phyloP scores from a whole-genome alignment of 2,888 invertebrate genomes.

The Clepsis dumicolana region DNA sequence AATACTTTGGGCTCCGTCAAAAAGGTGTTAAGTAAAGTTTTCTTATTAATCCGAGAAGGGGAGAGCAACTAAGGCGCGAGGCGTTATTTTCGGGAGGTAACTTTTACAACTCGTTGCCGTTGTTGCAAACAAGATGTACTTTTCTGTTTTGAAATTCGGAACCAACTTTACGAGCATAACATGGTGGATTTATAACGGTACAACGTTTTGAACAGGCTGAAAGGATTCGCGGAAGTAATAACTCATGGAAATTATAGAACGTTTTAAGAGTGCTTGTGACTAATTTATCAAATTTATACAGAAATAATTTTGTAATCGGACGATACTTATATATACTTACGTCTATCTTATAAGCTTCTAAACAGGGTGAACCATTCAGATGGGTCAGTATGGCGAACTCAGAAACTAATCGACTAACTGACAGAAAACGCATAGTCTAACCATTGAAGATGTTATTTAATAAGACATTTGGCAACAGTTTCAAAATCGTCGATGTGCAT shows the following conservation, averaged over 20 bases:
- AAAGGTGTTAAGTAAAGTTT: conserved; percentile 40
- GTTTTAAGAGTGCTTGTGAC: neutral
- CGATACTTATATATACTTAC: too few species aligned
- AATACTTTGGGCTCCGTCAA: conserved; percentile 24
- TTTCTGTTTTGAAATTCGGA: conserved; percentile 38
- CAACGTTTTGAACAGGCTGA: conserved; percentile 7
- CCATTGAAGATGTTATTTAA: too few species aligned
- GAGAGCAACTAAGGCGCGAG: conserved; percentile 28
- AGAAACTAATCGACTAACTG: too few species aligned
- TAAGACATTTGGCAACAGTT: too few species aligned
- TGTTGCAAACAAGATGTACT: conserved; percentile 38
- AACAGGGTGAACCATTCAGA: too few species aligned
- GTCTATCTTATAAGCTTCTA: too few species aligned
- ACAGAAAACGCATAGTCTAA: too few species aligned
- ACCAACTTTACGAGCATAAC: conserved; percentile 21
- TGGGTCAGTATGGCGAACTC: too few species aligned
- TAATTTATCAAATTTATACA: too few species aligned
- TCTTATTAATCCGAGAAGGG: conserved; percentile 34
- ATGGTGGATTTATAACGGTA: conserved; percentile 26
- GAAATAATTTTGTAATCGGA: too few species aligned
- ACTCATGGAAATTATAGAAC: neutral
- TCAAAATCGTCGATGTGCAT: too few species aligned
- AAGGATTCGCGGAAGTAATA: neutral
- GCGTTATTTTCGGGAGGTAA: conserved; percentile 36
- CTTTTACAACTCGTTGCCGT: conserved; percentile 36